Percentiles rank a stretch among this genome's conserved stretches.
Conservation (phyloP, 2,797 vertebrate species). For the Helarctos malayanus region DNA sequence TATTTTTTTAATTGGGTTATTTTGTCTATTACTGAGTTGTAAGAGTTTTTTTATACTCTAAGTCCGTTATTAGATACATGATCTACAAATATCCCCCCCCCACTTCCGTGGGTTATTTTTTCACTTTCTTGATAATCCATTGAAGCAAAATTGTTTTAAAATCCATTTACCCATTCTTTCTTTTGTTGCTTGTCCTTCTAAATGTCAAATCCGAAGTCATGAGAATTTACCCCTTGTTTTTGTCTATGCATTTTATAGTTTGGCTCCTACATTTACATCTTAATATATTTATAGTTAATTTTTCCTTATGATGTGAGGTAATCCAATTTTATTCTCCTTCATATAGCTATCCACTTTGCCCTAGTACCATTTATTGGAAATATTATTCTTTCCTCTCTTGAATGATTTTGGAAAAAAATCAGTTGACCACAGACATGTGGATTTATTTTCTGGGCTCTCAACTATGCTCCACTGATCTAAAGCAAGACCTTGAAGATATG, state of each 20-base stretch:
- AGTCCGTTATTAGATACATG: background rate
- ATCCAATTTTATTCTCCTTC: background rate
- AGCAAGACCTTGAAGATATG: background rate
- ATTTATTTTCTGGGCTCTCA: background rate
- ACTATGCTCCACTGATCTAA: background rate
- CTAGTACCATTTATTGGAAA: background rate
- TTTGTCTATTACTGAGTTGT: background rate
- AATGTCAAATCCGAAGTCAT: background rate
- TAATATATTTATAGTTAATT: background rate
- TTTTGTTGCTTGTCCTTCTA: background rate
- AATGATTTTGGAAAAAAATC: background rate
- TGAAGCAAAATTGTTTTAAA: background rate
- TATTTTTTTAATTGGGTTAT: background rate
- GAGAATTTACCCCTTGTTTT: background rate
- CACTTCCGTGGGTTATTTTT: background rate
- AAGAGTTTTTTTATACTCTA: background rate
- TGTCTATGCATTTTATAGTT: background rate
- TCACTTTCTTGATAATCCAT: background rate
- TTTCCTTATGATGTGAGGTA: background rate
- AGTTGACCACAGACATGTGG: background rate
- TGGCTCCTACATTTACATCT: background rate
- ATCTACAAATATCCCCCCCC: background rate
- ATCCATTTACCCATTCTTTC: background rate
- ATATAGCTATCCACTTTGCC: background rate
- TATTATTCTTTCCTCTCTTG: background rate